Conservation (phyloP, 2,797 vertebrate genomes). For the Crypturellus tataupa region DNA sequence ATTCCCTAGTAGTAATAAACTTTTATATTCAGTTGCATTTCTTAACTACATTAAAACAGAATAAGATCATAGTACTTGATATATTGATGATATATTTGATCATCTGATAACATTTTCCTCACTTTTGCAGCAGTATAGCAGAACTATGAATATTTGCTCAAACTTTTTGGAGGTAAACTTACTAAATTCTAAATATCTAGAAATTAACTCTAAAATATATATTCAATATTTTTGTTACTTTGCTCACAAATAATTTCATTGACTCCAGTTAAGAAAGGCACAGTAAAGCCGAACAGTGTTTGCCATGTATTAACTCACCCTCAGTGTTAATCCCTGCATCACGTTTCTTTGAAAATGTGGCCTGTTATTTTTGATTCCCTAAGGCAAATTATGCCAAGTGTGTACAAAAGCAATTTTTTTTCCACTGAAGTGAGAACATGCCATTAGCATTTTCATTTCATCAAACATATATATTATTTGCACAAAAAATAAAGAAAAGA, state of each 20-base stretch:
- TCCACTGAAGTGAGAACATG: not conserved
- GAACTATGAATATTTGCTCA: not conserved
- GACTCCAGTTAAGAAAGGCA: not conserved
- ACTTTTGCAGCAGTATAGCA: conserved; percentile 6
- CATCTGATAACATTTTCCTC: not conserved
- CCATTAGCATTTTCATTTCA: not conserved
- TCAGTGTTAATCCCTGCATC: not conserved
- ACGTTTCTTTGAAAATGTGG: not conserved
- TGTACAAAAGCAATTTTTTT: not conserved
- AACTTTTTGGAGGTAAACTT: not conserved
- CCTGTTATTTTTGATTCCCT: not conserved
- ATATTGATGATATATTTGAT: not conserved
- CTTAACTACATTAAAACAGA: conserved; percentile 18
- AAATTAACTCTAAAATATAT: not conserved
- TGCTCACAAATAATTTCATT: not conserved
- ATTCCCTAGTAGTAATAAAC: not conserved
- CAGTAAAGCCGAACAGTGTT: not conserved
- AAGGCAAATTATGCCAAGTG: not conserved
- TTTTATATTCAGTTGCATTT: not conserved
- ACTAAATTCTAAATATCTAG: not conserved
- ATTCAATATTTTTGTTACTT: not conserved
- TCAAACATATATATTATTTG: conserved; percentile 9
- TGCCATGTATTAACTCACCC: not conserved
- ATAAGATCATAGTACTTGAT: not conserved
- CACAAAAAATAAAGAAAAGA: not conserved